Conservation (phyloP, 2,888 invertebrate species). For the Auanema freiburgensis region DNA sequence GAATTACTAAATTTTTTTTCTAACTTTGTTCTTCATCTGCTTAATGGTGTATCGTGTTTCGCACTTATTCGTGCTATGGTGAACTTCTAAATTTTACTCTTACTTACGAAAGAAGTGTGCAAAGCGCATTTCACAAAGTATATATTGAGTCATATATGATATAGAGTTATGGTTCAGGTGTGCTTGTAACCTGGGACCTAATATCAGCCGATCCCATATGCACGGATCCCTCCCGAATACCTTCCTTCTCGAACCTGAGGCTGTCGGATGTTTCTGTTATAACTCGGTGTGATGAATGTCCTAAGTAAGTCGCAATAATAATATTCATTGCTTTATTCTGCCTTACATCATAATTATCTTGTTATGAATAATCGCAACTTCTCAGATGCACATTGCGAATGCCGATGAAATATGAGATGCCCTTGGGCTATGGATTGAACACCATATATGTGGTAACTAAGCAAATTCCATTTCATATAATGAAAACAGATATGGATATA, state of each 20-base stretch:
- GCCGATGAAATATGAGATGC: conserved; percentile 33
- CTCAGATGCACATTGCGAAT: conserved; percentile 33
- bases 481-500: conserved; percentile 30
- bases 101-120: no score
- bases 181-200: conserved; percentile 20
- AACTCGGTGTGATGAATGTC: conserved; percentile 15
- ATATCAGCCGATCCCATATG: conserved; percentile 10
- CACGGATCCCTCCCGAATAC: conserved; percentile 12
- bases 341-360: neutral
- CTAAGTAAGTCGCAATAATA: conserved; percentile 10
- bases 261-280: conserved; percentile 16
- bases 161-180: conserved; percentile 13
- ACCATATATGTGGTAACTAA: conserved; percentile 29
- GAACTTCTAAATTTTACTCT: no score
- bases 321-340: neutral
- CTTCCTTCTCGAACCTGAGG: conserved; percentile 1
- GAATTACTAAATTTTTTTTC: no score
- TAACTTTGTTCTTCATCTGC: no score
- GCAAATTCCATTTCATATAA: conserved; percentile 23
- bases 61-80: no score
- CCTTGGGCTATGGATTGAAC: conserved; percentile 24
- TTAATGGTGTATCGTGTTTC: no score
- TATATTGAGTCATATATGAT: no score
- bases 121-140: no score
- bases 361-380: neutral